Evolutionary conservation across 2,888 invertebrate species (phyloP), one percentile per base, ranked within the genome.

Genomic region (Lycaena phlaeas): DNA sequence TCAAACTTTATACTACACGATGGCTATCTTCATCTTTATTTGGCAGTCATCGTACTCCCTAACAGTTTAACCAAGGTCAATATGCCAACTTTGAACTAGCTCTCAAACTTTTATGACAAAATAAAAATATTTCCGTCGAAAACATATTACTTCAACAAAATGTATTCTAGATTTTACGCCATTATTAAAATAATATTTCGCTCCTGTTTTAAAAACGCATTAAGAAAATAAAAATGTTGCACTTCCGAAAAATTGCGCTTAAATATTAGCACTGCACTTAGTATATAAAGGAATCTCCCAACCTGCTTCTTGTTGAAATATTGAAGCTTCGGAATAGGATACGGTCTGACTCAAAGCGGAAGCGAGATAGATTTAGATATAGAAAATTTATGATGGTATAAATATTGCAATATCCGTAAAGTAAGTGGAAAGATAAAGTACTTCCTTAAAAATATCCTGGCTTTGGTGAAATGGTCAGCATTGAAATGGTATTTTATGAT

Each of bases 251-350:
- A 52, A 49, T 47, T 44, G 48, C 42, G 46, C 45, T 42, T 48
- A 53, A 52, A 53, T 53, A 52, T 53, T 53, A 50, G 46, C 43
- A 46, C 36, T 44, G 53, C 50, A 45, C 48, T 48, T 42, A 28
- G 49, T 46, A 58, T 61, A 64, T 68, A 63, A 65, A 67, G 59
- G 59, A 57, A 67, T 64, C 57, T 56, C 56, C 59, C 55, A 57
- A 60, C 58, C 57, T 60, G 61, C 65, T 60, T 64, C 64, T 61
- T 58, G 64, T 63, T 60, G 64, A 68, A 69, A 71, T 70, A 74
- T 70, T 70, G 67, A 69, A 72, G 65, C 59, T 52, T 45, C 36
- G 42, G 38, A 42, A 45, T 17, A 27, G 39, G 48, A 42, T 47
- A 26, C n/a, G 53, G 55, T 27, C 9, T n/a, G 12, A 51, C n/a